A percentile compares a stretch with the other conserved stretches of the same genome.
These are phyloP conservation scores for Keiferia lycopersicella DNA, from an alignment of 2,888 invertebrate species.

Conservation along the genomic window DNA sequence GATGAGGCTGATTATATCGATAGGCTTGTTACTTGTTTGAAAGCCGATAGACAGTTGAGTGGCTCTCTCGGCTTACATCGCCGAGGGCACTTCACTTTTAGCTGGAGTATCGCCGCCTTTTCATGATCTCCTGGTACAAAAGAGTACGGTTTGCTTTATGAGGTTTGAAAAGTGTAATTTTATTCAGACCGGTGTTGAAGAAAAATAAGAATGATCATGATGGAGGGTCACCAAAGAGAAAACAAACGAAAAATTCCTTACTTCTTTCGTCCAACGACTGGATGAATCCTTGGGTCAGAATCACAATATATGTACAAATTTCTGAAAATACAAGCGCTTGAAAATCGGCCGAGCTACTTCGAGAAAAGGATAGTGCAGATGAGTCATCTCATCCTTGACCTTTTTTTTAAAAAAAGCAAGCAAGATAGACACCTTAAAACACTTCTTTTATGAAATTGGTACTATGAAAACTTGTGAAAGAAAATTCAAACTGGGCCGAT, in stretches of 20 bases:
- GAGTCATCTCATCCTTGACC: no score
- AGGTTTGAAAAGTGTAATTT: not conserved
- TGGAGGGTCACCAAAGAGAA: no score
- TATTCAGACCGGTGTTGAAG: not conserved
- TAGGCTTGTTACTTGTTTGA: conserved; percentile 13
- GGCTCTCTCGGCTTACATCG: conserved; percentile 14
- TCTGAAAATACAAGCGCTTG: no score
- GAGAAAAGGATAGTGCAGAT: no score
- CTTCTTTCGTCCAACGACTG: no score
- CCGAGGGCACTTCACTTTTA: conserved; percentile 4
- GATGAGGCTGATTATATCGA: conserved; percentile 9
- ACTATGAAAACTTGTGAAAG: not conserved
- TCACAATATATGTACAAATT: no score
- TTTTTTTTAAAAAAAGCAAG: no score
- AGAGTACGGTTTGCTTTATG: conserved; percentile 3
- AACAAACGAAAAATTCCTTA: no score
- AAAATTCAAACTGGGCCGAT: not conserved
- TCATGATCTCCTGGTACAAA: conserved; percentile 14
- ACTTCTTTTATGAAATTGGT: not conserved
- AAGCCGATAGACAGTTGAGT: conserved; percentile 1
- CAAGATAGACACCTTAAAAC: no score
- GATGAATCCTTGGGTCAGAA: no score
- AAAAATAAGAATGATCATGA: no score
- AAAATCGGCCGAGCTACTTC: no score
- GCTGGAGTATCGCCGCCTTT: not conserved